Conservation (phyloP, 2,888 invertebrate genomes). For the Anthrax anthrax region DNA sequence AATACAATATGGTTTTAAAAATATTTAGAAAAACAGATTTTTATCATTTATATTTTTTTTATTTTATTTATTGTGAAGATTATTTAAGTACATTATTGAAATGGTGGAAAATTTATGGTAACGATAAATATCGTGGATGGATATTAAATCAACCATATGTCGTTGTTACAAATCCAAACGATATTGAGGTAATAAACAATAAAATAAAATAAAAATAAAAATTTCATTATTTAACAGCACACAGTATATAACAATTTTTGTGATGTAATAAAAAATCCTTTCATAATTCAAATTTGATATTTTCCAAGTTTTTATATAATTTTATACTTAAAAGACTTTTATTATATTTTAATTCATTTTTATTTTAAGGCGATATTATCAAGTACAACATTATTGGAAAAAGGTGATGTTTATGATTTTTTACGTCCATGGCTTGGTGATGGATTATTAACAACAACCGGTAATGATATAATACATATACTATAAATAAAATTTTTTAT, state of each 20-base stretch:
- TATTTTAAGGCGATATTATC: slow-evolving; percentile 23
- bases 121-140: background rate
- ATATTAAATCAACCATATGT: background rate
- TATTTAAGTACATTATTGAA: background rate
- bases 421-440: slow-evolving; percentile 36
- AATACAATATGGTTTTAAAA: too few relatives aligned
- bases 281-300: too few relatives aligned
- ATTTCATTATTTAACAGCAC: too few relatives aligned
- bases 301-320: too few relatives aligned
- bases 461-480: slow-evolving; percentile 14
- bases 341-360: too few relatives aligned
- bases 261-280: too few relatives aligned
- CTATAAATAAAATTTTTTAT: background rate
- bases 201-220: too few relatives aligned
- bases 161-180: background rate
- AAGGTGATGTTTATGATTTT: slow-evolving; percentile 32
- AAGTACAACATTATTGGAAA: slow-evolving; percentile 35
- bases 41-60: too few relatives aligned
- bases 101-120: background rate
- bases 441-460: slow-evolving; percentile 36
- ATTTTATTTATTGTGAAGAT: background rate
- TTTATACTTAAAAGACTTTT: too few relatives aligned
- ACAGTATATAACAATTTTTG: too few relatives aligned
- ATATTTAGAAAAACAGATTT: too few relatives aligned
- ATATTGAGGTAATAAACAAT: background rate